Conservation (phyloP, 2,797 vertebrate genomes). For the Chelon auratus region DNA sequence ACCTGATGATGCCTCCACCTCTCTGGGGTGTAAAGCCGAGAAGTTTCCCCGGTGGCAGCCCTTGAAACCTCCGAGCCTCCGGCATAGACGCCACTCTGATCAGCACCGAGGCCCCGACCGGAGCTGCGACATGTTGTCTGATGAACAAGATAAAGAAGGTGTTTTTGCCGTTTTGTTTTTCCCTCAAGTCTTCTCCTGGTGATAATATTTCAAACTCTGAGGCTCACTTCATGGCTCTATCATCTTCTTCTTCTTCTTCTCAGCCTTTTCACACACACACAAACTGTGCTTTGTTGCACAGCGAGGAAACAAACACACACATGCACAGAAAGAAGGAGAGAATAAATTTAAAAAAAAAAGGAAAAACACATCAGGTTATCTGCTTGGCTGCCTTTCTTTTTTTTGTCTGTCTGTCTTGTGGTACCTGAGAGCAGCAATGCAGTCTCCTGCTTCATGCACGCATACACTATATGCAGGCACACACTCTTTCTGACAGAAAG, state of each 20-base stretch:
- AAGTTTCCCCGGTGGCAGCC: conserved; percentile 63
- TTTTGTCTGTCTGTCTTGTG: conserved; percentile 54
- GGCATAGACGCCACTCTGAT: conserved; percentile 76
- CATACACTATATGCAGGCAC: conserved; percentile 47
- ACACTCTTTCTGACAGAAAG: conserved; percentile 64
- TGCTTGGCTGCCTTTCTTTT: conserved; percentile 49
- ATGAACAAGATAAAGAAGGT: not conserved
- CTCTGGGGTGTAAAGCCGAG: conserved; percentile 60
- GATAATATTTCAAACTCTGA: not conserved
- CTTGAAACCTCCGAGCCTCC: conserved; percentile 73
- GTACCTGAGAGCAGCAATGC: conserved; percentile 85
- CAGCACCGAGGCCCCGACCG: conserved; percentile 34
- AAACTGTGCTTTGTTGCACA: conserved; percentile 27
- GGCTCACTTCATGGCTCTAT: conserved; percentile 47
- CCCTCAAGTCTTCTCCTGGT: conserved; percentile 8
- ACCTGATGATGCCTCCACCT: conserved; percentile 72
- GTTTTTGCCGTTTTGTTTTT: no score
- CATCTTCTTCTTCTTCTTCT: conserved; percentile 34
- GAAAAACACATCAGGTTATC: conserved; percentile 55
- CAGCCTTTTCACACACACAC: conserved; percentile 22
- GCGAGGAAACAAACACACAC: conserved; percentile 25
- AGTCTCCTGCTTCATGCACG: conserved; percentile 75
- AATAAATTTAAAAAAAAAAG: conserved; percentile 47
- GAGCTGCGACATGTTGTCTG: conserved; percentile 39
- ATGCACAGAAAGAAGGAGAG: conserved; percentile 58